These are phyloP conservation scores for Drosophila vallismaia DNA, from an alignment of 2,888 invertebrate species.

Conservation along the genomic window DNA sequence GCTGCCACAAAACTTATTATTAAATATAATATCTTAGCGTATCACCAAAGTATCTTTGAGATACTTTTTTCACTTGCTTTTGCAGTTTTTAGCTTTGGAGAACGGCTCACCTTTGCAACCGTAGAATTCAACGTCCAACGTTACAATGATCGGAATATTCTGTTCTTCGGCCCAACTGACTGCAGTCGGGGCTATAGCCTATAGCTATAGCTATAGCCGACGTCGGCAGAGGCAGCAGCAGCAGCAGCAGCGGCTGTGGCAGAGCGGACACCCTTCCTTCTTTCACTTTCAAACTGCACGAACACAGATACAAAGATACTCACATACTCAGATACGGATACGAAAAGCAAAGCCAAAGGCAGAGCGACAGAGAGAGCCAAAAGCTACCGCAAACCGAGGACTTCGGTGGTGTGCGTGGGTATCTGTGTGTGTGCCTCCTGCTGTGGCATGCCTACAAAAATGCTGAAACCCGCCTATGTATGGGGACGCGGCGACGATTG, in stretches of 20 bases:
- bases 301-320: conserved; percentile 11
- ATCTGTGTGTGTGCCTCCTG: conserved; percentile 25
- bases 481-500: conserved; percentile 34
- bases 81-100: conserved; percentile 56
- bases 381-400: conserved; percentile 39
- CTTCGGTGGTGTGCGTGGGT: conserved; percentile 39
- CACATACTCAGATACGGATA: conserved; percentile 31
- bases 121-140: conserved; percentile 84
- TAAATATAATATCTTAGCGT: conserved; percentile 11
- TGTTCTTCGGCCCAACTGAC: conserved; percentile 72
- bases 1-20: conserved; percentile 31
- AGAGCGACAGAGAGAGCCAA: conserved; percentile 48
- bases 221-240: conserved; percentile 40
- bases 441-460: conserved; percentile 16
- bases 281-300: conserved; percentile 75
- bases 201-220: conserved; percentile 21
- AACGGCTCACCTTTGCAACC: conserved; percentile 82
- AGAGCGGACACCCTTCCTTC: conserved; percentile 57
- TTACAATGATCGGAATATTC: conserved; percentile 83
- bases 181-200: conserved; percentile 53
- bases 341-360: conserved; percentile 18
- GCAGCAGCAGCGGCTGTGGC: conserved; percentile 14
- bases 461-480: conserved; percentile 23
- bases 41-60: conserved; percentile 21
- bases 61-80: conserved; percentile 43